A percentile compares a stretch with the other conserved stretches of the same genome.
Conservation (phyloP, 2,113 vertebrate genomes). For the Mobula hypostoma region DNA sequence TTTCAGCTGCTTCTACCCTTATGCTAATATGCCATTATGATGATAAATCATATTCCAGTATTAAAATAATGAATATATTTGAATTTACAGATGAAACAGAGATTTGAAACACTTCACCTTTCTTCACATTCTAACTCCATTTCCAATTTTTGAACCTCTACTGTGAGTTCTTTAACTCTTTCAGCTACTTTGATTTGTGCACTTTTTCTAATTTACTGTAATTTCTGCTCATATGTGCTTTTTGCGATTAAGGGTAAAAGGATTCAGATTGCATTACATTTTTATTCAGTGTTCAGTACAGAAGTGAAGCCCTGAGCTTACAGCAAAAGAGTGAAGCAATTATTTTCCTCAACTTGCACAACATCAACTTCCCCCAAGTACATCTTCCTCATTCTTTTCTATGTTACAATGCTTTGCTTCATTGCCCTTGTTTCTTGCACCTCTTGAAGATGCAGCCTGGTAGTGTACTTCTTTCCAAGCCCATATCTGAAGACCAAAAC, state of each 20-base stretch:
- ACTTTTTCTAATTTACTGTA: too few relatives aligned
- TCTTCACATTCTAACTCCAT: too few relatives aligned
- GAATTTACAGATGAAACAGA: not conserved
- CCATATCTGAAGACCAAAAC: not conserved
- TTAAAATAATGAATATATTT: not conserved
- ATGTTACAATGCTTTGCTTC: not conserved
- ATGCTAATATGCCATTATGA: not conserved
- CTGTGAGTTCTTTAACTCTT: too few relatives aligned
- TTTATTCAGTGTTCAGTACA: too few relatives aligned
- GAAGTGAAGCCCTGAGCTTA: too few relatives aligned
- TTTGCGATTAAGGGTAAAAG: too few relatives aligned
- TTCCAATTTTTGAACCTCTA: too few relatives aligned
- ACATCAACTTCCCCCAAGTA: not conserved
- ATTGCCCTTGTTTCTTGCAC: not conserved
- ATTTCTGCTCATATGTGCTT: too few relatives aligned
- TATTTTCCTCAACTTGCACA: not conserved
- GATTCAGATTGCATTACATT: too few relatives aligned
- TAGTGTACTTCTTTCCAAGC: not conserved
- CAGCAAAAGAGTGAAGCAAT: not conserved
- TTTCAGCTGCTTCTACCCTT: not conserved
- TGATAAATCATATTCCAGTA: not conserved
- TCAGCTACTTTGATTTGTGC: too few relatives aligned
- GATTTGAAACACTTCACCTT: not conserved
- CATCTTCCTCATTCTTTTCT: not conserved
- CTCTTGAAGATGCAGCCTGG: not conserved